A percentile compares a stretch with the other conserved stretches of the same genome.
phyloP scores from a whole-genome alignment of 2,797 vertebrate species.

The Falco cherrug region DNA sequence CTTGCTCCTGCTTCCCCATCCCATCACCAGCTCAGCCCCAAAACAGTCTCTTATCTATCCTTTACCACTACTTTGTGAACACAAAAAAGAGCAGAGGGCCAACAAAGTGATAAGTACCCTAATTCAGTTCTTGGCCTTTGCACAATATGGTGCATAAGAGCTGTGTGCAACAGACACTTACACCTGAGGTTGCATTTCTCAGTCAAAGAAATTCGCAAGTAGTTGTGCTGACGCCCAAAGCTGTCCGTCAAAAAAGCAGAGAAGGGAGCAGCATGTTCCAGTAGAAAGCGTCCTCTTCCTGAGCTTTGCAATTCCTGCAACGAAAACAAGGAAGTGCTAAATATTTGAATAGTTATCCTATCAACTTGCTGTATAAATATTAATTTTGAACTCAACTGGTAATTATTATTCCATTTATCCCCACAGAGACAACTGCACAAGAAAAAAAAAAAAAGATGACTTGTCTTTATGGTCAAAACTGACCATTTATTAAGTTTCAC shows the following conservation, averaged over 20 bases:
- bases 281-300: constrained; percentile 65
- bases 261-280: constrained; percentile 79
- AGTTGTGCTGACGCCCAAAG: constrained; percentile 91
- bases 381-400: neutral
- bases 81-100: neutral
- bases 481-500: neutral
- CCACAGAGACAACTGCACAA: neutral
- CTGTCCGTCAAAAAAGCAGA: constrained; percentile 90
- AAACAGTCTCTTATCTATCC: neutral
- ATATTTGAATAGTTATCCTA: neutral
- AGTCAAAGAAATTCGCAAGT: constrained; percentile 93
- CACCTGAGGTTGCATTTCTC: constrained; percentile 98
- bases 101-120: neutral
- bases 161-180: constrained; percentile 75
- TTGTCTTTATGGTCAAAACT: neutral
- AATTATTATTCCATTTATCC: neutral
- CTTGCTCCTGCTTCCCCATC: neutral
- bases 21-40: neutral
- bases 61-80: neutral
- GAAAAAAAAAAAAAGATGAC: neutral
- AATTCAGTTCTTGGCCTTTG: neutral
- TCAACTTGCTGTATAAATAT: neutral
- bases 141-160: neutral
- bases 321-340: neutral
- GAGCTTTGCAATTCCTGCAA: constrained; percentile 71